Conservation (phyloP, 2,797 vertebrate species). For the Rhinella marina region DNA sequence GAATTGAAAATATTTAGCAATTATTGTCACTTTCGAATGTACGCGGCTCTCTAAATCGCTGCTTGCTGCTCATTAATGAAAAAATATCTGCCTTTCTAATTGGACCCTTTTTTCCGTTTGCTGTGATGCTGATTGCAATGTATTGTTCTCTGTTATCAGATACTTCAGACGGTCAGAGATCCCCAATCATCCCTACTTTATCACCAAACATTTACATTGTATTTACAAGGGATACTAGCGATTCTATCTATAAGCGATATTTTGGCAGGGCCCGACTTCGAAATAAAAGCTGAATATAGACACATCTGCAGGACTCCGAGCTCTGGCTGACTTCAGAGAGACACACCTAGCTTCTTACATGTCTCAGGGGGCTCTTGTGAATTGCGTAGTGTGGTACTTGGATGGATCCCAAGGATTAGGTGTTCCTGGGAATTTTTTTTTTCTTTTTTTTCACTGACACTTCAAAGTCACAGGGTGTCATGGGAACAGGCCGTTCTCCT, state of each 20-base stretch:
- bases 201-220: too few species aligned
- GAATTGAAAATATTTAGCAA: too few species aligned
- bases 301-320: constrained; percentile 84
- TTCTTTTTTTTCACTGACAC: constrained; percentile 70
- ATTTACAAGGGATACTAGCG: background rate
- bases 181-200: too few species aligned
- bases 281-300: constrained; percentile 79
- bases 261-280: background rate
- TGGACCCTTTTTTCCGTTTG: too few species aligned
- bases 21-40: too few species aligned
- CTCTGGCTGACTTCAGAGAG: constrained; percentile 84
- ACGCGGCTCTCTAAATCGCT: too few species aligned
- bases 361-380: constrained; percentile 85
- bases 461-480: constrained; percentile 77
- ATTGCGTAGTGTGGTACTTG: constrained; percentile 84
- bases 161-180: background rate
- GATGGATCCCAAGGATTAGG: constrained; percentile 89
- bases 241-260: background rate
- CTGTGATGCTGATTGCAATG: too few species aligned
- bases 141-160: background rate
- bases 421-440: constrained; percentile 83
- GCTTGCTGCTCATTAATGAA: too few species aligned
- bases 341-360: constrained; percentile 88
- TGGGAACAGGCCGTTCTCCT: constrained; percentile 78
- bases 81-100: too few species aligned